Conservation (phyloP, 2,113 vertebrate genomes). For the Corvus hawaiiensis region DNA sequence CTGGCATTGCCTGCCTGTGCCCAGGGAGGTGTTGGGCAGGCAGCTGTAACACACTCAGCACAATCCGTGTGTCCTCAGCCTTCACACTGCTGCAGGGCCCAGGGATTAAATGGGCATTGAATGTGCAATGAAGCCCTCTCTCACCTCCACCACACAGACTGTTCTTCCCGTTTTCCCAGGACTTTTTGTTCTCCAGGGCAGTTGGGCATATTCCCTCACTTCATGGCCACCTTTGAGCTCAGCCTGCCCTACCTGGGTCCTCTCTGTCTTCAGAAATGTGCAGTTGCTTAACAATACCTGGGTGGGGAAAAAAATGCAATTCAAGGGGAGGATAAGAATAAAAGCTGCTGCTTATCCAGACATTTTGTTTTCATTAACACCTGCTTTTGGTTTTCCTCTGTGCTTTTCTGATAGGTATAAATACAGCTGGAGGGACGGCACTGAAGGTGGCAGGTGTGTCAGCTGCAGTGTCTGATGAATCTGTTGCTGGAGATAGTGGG, state of each 20-base stretch:
- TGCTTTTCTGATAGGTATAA: constrained; percentile 55
- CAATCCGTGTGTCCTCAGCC: accelerated
- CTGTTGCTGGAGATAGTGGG: constrained; percentile 93
- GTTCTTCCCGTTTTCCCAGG: not conserved
- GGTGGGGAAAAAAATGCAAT: not conserved
- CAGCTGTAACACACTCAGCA: not conserved
- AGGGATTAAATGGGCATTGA: not conserved
- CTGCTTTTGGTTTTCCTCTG: not conserved
- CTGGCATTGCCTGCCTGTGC: accelerated
- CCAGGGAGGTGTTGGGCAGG: not conserved
- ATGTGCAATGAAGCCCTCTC: not conserved
- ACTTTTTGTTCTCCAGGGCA: not conserved
- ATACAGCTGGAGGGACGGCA: constrained; percentile 60
- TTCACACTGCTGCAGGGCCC: not conserved
- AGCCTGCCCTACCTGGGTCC: not conserved
- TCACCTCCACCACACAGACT: not conserved
- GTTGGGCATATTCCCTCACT: not conserved
- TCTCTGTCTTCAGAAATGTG: not conserved
- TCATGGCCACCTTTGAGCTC: not conserved
- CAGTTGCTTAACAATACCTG: not conserved
- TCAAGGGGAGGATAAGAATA: not conserved
- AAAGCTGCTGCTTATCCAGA: not conserved
- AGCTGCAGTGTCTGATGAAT: constrained; percentile 93
- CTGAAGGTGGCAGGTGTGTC: constrained; percentile 87
- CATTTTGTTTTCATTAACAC: not conserved